Conservation (phyloP, 2,888 invertebrate genomes). For the Netelia melanura region DNA sequence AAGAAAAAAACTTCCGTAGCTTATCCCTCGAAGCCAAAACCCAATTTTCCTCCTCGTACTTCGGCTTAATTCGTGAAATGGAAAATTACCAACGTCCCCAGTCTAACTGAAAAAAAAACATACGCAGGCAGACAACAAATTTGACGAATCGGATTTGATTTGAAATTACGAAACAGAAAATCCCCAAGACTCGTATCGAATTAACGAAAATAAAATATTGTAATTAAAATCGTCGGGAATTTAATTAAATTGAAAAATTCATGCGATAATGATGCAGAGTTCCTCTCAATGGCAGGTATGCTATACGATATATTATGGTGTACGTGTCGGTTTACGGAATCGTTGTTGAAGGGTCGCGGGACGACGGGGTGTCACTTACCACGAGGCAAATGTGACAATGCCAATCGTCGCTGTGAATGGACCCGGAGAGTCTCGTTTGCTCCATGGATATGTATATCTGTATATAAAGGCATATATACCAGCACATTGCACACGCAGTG, state of each 20-base stretch:
- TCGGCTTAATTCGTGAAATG: neutral
- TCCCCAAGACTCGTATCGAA: neutral
- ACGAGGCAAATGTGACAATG: constrained; percentile 52
- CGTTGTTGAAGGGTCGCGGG: constrained; percentile 38
- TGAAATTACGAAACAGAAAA: neutral
- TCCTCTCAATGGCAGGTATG: neutral
- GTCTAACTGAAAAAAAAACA: too few relatives aligned
- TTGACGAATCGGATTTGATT: neutral
- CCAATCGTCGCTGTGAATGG: constrained; percentile 61
- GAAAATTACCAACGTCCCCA: too few relatives aligned
- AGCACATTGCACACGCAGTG: constrained; percentile 32
- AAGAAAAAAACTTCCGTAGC: neutral
- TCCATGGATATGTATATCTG: constrained; percentile 15
- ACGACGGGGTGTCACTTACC: constrained; percentile 60
- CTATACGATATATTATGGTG: neutral
- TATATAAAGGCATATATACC: constrained; percentile 8
- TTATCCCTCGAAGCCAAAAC: neutral
- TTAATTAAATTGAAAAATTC: too few relatives aligned
- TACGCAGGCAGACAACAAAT: too few relatives aligned
- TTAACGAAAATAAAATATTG: too few relatives aligned
- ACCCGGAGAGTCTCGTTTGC: constrained; percentile 54
- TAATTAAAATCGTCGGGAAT: too few relatives aligned
- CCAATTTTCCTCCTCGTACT: constrained; percentile 73
- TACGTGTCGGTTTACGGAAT: constrained; percentile 21
- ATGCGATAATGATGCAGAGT: neutral